A percentile compares a stretch with the other conserved stretches of the same genome.
These are phyloP conservation scores for Betta splendens DNA, from an alignment of 2,797 vertebrate species.

Conservation along the genomic window DNA sequence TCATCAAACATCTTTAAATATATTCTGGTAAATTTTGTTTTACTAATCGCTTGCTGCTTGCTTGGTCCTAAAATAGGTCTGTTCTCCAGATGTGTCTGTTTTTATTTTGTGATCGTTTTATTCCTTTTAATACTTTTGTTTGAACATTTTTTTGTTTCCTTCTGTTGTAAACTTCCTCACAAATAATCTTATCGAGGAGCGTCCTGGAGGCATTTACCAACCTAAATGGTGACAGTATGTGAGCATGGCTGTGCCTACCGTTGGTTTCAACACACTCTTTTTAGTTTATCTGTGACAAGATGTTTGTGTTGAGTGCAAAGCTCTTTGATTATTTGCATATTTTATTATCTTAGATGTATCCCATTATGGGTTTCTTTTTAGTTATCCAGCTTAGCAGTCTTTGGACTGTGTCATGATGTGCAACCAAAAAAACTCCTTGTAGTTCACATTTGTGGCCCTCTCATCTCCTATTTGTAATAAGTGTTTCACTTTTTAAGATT, in stretches of 20 bases:
- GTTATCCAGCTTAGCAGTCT: conserved; percentile 6
- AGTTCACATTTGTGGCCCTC: conserved; percentile 6
- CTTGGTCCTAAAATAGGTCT: background rate
- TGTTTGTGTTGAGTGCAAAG: background rate
- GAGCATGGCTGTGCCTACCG: rapidly evolving
- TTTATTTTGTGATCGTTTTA: background rate
- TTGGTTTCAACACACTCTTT: background rate
- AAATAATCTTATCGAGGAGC: background rate
- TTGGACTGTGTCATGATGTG: conserved; percentile 11
- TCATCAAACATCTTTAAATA: background rate
- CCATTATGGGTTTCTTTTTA: no score
- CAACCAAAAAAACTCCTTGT: conserved; percentile 1
- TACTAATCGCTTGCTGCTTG: background rate
- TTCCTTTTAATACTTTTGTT: conserved; percentile 1
- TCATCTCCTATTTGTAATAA: conserved; percentile 20
- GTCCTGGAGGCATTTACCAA: background rate
- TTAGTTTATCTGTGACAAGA: background rate
- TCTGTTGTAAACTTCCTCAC: no score
- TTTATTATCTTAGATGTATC: no score
- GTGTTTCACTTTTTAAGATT: conserved; percentile 26
- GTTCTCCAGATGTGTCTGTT: background rate
- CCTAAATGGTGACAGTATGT: background rate
- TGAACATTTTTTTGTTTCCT: background rate
- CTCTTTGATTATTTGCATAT: conserved; percentile 12
- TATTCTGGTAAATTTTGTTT: background rate